Percentiles rank a stretch among this genome's conserved stretches.
Evolutionary conservation across 2,888 invertebrate genomes (phyloP).

Genomic region (Sarcophaga rosellei): DNA sequence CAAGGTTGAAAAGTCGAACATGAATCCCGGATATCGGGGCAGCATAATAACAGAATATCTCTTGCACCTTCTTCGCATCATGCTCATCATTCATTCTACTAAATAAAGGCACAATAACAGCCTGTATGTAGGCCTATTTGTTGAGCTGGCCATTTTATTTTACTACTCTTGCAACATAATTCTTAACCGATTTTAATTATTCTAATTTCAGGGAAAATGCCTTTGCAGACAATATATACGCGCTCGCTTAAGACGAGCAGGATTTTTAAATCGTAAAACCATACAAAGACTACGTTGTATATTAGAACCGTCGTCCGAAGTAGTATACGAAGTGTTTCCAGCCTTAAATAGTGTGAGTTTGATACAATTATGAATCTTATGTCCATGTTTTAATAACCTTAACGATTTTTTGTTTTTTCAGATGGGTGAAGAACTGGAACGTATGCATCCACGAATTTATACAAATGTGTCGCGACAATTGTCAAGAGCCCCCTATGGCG

Average conservation of each 20-base stretch:
- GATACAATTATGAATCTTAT: background rate
- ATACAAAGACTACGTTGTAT: slow-evolving; percentile 85
- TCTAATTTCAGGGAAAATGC: slow-evolving; percentile 83
- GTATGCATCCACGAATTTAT: slow-evolving; percentile 89
- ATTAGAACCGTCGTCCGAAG: slow-evolving; percentile 82
- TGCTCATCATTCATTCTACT: too few relatives aligned
- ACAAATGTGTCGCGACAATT: slow-evolving; percentile 89
- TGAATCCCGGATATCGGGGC: too few relatives aligned
- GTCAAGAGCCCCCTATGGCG: slow-evolving; percentile 84
- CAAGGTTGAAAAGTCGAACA: too few relatives aligned
- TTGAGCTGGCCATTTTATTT: too few relatives aligned
- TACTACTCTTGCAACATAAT: too few relatives aligned
- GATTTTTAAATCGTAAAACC: slow-evolving; percentile 88
- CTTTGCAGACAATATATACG: slow-evolving; percentile 90
- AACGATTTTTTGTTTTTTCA: slow-evolving; percentile 65
- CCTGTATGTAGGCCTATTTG: too few relatives aligned
- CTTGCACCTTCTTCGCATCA: too few relatives aligned
- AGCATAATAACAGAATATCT: too few relatives aligned
- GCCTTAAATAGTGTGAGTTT: slow-evolving; percentile 83
- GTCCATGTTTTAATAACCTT: too few relatives aligned
- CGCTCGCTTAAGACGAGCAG: slow-evolving; percentile 87
- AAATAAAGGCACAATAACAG: too few relatives aligned
- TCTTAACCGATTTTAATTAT: background rate
- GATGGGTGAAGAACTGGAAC: slow-evolving; percentile 88
- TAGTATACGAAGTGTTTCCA: slow-evolving; percentile 85